Conservation (phyloP, 2,113 vertebrate species). For the Epinephelus fuscoguttatus region DNA sequence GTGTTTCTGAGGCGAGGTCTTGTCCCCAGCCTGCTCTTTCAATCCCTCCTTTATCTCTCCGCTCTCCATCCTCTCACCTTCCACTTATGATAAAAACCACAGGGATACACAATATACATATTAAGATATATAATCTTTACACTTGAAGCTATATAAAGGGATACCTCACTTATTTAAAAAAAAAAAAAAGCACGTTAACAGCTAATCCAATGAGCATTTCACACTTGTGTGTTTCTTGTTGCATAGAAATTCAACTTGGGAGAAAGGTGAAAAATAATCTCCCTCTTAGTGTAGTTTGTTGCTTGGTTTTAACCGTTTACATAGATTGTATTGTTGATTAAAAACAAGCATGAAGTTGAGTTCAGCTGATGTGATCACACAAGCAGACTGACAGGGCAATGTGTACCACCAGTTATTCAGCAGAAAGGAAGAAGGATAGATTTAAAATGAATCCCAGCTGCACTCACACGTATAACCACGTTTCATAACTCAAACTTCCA, state of each 20-base stretch:
- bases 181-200: slow-evolving; percentile 32
- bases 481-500: too few relatives aligned
- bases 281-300: background rate
- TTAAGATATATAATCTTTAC: slow-evolving; percentile 14
- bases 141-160: slow-evolving; percentile 4
- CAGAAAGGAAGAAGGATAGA: background rate
- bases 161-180: background rate
- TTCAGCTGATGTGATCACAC: background rate
- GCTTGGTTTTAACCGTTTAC: background rate
- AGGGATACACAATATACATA: background rate
- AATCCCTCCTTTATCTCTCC: slow-evolving; percentile 24
- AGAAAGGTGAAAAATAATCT: background rate
- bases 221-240: background rate
- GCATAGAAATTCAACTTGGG: background rate
- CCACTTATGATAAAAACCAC: background rate
- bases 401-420: background rate
- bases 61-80: slow-evolving; percentile 11
- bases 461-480: too few relatives aligned
- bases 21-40: slow-evolving; percentile 2
- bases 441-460: background rate
- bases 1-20: slow-evolving; percentile 18
- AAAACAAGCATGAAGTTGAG: background rate
- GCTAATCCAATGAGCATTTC: slow-evolving; percentile 16
- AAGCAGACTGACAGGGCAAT: too few relatives aligned
- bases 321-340: background rate